phyloP scores from a whole-genome alignment of 1,140 invertebrate species.

The Dendroctonus ponderosae region DNA sequence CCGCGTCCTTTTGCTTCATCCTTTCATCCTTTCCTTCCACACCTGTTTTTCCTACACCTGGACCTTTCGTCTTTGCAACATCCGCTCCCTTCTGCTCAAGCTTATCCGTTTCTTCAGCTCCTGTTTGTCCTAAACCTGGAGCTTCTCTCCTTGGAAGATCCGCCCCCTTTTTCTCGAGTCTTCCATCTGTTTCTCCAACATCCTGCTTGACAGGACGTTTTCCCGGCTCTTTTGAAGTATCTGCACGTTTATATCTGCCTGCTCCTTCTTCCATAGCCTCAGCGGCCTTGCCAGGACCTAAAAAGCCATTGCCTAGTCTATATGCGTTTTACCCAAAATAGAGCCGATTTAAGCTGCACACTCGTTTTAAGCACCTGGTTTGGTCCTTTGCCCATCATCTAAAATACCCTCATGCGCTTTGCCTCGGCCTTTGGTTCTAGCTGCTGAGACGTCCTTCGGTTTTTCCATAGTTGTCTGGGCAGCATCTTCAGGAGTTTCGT shows the following conservation, averaged over 20 bases:
- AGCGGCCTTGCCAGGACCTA: neutral
- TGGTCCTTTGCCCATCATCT: neutral
- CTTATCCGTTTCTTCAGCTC: neutral
- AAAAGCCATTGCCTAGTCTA: neutral
- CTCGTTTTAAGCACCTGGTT: slow-evolving; percentile 1
- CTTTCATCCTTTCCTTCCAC: neutral
- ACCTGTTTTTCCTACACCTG: neutral
- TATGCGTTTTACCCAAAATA: no score
- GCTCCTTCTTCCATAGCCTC: neutral
- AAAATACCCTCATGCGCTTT: neutral
- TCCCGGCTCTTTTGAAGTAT: neutral
- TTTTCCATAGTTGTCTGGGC: no score
- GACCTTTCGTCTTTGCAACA: neutral
- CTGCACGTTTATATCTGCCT: neutral
- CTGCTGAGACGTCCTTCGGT: no score
- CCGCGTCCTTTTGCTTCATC: neutral
- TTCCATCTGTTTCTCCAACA: neutral
- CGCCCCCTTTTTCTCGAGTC: neutral
- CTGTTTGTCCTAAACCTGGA: no score
- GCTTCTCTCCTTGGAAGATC: no score
- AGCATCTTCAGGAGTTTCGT: no score
- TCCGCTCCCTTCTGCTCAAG: neutral
- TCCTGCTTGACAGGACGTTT: no score
- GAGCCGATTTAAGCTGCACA: neutral
- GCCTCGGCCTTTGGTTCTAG: neutral